Conservation (phyloP, 64 coral and sea anemone genomes). For the Trachythela sp. region DNA sequence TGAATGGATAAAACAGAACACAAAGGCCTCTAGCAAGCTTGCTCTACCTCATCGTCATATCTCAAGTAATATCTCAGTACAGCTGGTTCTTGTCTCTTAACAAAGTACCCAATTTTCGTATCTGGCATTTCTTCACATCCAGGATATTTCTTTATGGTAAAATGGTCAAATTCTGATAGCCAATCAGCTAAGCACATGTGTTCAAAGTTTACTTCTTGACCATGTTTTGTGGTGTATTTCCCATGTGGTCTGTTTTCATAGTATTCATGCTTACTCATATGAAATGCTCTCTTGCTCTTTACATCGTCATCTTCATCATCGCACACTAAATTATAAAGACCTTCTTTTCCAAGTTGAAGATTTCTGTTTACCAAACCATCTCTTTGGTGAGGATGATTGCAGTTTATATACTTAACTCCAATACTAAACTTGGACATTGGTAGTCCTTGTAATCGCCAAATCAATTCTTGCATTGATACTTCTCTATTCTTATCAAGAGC, state of each 20-base stretch:
- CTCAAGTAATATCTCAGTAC: conserved; percentile 11
- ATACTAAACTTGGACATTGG: conserved; percentile 9
- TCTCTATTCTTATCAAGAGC: conserved; percentile 24
- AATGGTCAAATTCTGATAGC: not conserved
- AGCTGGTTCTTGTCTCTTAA: not conserved
- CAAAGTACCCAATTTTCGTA: not conserved
- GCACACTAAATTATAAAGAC: not conserved
- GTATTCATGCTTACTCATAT: conserved; percentile 29
- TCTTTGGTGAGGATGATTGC: not conserved
- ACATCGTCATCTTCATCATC: not conserved
- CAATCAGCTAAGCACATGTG: conserved; percentile 2
- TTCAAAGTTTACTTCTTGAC: not conserved
- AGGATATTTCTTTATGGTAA: not conserved
- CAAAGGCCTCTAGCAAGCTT: not conserved
- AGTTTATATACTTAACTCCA: conserved; percentile 20
- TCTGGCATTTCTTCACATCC: not conserved
- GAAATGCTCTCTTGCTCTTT: not conserved
- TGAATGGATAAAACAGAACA: conserved; percentile 1
- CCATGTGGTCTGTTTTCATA: not conserved
- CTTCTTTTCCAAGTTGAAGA: not conserved
- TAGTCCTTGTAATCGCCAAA: conserved; percentile 20
- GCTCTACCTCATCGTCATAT: conserved; percentile 1
- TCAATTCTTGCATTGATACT: conserved; percentile 6
- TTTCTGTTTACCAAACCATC: not conserved
- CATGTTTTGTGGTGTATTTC: not conserved